Conservation (phyloP, 2,113 vertebrate genomes). For the Tetrao urogallus region DNA sequence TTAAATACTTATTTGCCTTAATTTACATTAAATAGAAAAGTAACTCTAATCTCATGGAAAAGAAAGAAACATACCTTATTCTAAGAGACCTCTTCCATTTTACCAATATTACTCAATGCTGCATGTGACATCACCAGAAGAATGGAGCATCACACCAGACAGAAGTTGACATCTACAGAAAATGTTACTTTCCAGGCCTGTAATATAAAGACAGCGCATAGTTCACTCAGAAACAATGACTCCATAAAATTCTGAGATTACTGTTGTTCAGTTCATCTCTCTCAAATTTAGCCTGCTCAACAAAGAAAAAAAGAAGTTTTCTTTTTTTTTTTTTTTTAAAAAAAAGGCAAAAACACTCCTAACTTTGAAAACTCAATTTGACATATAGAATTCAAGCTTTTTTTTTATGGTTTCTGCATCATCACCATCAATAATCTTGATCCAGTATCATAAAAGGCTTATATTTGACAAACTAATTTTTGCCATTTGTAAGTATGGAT, state of each 20-base stretch:
- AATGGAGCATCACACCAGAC: not conserved
- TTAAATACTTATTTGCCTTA: not conserved
- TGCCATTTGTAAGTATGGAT: not conserved
- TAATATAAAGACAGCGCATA: conserved; percentile 5
- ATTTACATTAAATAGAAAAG: not conserved
- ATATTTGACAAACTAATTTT: not conserved
- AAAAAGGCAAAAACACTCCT: not conserved
- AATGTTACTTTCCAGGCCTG: conserved; percentile 11
- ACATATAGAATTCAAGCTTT: not conserved
- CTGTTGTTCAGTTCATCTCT: not conserved
- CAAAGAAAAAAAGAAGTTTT: not conserved
- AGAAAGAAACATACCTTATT: conserved; percentile 8
- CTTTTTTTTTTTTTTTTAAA: no score
- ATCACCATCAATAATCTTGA: not conserved
- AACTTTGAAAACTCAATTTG: not conserved
- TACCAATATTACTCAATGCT: not conserved
- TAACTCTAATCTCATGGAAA: not conserved
- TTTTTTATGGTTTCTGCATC: not conserved
- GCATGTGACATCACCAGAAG: not conserved
- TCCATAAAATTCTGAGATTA: not conserved
- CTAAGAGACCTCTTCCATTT: not conserved
- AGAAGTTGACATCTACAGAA: not conserved
- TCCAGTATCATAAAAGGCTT: not conserved
- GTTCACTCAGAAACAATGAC: not conserved
- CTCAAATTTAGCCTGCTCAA: not conserved